Base-by-base conservation (phyloP, 2,888 invertebrate species). In the Ceriagrion tenellum region DNA sequence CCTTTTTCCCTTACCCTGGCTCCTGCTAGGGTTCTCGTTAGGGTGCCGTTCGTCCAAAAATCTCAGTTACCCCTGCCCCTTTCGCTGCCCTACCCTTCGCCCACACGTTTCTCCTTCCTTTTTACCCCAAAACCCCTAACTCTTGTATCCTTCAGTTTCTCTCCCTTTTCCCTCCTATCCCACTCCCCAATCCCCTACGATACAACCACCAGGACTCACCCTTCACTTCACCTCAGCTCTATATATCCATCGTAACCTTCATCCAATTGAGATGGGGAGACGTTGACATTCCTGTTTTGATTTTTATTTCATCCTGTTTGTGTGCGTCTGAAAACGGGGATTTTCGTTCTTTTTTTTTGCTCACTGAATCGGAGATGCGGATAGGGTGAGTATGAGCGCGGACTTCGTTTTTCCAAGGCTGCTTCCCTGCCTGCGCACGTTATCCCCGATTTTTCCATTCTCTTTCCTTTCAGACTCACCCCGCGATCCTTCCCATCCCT, bases 181-280 rank as follows among this genome's bases (percentile, higher is more conserved):
- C 3, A 3, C n/a, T 30, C 88, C 40, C 35, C 16, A 23, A 6
- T 20, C 88, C 40, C 35, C 1, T 6, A 16, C 20, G 59, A 59
- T 26, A 81, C 30, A 55, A 47, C 89, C 89, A 55, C 12, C 89
- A 26, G 12, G 89, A 13, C 55, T 12, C n/a, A n/a, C 55, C 55
- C 93, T 69, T 69, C 69, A 40, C 69, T 91, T 91, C 91, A 35
- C 63, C 91, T 81, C 26, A 81, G 35, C 81, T 81, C 81, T 18
- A 81, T 35, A 59, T 59, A 91, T 91, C 63, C 91, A 91, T 63
- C 91, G 91, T 63, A 63, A 91, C 91, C 91, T 93, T 93, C 93
- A 93, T 93, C 89, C 89, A 47, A 89, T 89, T 93, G 63, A 69
- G 93, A 93, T 63, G 91, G 59, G 16, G 63, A 63, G 59, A 26